Conservation (phyloP, 2,888 invertebrate species). For the Gandaritis pyraliata region DNA sequence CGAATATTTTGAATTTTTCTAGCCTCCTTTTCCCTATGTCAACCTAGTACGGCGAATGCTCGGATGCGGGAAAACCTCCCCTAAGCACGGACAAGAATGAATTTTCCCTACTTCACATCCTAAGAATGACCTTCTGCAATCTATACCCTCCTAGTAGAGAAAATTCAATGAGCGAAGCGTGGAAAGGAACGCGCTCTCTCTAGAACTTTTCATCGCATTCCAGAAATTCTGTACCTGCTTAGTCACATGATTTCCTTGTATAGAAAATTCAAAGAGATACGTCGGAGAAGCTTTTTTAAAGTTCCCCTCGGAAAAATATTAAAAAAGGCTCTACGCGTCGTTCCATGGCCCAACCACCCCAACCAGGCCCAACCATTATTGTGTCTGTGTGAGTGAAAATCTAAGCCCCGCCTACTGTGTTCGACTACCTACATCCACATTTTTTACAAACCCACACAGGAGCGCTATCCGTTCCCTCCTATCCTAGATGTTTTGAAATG, state of each 20-base stretch:
- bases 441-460: constrained; percentile 39
- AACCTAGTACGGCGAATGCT: constrained; percentile 77
- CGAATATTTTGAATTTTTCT: constrained; percentile 54
- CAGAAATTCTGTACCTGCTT: constrained; percentile 62
- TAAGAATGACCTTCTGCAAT: constrained; percentile 4
- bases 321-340: constrained; percentile 54
- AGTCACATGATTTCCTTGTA: constrained; percentile 63
- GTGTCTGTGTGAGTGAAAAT: constrained; percentile 42
- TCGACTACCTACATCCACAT: constrained; percentile 8
- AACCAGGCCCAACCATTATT: constrained; percentile 23
- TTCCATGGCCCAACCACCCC: constrained; percentile 14
- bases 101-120: constrained; percentile 18
- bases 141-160: constrained; percentile 21
- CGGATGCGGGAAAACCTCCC: constrained; percentile 82
- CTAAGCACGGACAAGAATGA: constrained; percentile 60
- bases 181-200: constrained; percentile 32
- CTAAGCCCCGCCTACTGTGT: constrained; percentile 49
- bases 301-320: constrained; percentile 61
- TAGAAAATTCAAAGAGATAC: constrained; percentile 79
- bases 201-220: constrained; percentile 57
- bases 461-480: background rate
- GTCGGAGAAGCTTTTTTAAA: constrained; percentile 79
- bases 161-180: constrained; percentile 31
- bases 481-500: constrained; percentile 16
- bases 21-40: constrained; percentile 52